Evolutionary conservation across 2,797 vertebrate species (phyloP), one percentile per base, ranked within the genome.

Genomic region (Tiaroga cobitis): DNA sequence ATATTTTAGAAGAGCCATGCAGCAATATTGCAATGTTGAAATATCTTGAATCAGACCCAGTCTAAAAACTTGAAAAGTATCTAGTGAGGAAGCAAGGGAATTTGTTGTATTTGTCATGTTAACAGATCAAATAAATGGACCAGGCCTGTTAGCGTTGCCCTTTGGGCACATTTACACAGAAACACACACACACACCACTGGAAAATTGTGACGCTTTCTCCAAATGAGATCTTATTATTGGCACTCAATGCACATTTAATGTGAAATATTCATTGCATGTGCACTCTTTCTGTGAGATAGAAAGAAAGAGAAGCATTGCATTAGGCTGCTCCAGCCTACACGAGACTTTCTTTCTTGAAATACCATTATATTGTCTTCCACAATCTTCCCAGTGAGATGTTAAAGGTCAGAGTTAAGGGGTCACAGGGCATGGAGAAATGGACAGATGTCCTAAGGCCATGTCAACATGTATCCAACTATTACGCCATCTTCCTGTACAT

Each of bases 371-470:
- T 72, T 77, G 59, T 78, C 26, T 21, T 32, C 15, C 21, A 24
- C 15, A 63, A 34, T 81, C 39, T 59, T 32, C 15, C 37, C 34
- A 77, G 43, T 78, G 5, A 77, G 41, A 83, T 77, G 76, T 54
- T 37, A 70, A 81, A 87, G 86, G 79, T 87, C 73, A 87, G 67
- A 85, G 89, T 85, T 87, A 86, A 80, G 39, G 87, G 80, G 41
- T 83, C 65, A 69, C 46, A 51, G 87, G 82, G n/a, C 41, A 77
- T 29, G 29, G 13, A 78, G 90, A 91, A 90, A 91, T 90, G 88
- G 72, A 72, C 80, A 59, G 73, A 77, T 76, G 59, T 73, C 67
- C 43, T 15, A 24, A 37, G 68, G 37, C 13, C 34, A 70, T 46
- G 15, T 83, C 19, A 15, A 21, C 49, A 49, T 54, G 39, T 68